Evolutionary conservation across 2,113 vertebrate species (phyloP).

Genomic region (Zeus faber): DNA sequence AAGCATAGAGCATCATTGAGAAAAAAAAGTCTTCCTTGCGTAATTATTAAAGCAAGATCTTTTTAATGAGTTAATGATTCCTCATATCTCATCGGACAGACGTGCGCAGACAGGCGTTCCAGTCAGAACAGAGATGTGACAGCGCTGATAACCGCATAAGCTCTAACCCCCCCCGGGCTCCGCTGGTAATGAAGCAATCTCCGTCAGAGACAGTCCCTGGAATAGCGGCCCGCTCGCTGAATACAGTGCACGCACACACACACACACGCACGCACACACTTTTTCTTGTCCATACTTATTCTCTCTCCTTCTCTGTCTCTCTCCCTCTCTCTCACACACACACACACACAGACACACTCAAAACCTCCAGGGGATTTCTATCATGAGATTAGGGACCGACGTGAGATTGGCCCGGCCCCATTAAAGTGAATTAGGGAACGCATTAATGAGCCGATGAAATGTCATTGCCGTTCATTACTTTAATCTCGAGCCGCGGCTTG

Average conservation of each 20-base stretch:
- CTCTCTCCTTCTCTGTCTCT: background rate
- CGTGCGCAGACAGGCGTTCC: background rate
- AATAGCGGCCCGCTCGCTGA: constrained; percentile 41
- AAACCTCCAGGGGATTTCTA: constrained; percentile 17
- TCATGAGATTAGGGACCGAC: constrained; percentile 26
- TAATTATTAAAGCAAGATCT: too few species aligned
- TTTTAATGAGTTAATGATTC: too few species aligned
- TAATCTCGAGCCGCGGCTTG: constrained; percentile 7
- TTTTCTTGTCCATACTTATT: constrained; percentile 7
- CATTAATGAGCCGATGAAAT: constrained; percentile 38
- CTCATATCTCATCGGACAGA: too few species aligned
- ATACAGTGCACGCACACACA: too few species aligned
- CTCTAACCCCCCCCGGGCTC: constrained; percentile 35
- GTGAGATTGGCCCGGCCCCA: constrained; percentile 15
- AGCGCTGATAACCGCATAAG: constrained; percentile 54
- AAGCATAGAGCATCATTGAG: too few species aligned
- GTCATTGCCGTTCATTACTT: background rate
- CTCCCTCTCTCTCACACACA: constrained; percentile 10
- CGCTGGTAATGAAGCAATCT: constrained; percentile 59
- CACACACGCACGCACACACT: too few species aligned
- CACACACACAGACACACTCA: constrained; percentile 16
- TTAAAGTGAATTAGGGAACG: constrained; percentile 44
- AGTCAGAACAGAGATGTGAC: constrained; percentile 44
- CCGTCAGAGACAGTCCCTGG: constrained; percentile 49
- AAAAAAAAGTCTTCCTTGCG: too few species aligned